These are phyloP conservation scores for Crypturellus undulatus DNA, from an alignment of 2,113 vertebrate genomes.

Conservation along the genomic window DNA sequence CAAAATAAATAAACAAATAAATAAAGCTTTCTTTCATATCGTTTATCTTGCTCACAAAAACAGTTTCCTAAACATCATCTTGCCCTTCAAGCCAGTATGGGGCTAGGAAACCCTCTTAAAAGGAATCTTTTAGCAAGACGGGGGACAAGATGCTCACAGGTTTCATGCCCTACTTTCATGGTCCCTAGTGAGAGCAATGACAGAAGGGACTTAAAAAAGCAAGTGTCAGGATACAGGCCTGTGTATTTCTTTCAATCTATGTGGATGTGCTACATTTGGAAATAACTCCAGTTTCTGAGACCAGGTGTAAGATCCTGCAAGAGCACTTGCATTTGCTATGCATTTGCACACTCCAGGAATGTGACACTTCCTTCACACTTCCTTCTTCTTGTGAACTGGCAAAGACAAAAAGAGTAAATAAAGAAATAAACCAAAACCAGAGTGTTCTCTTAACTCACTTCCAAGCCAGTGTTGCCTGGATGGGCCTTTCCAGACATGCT, in stretches of 20 bases:
- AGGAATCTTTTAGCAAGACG: no score
- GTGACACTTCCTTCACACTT: no score
- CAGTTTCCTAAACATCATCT: background rate
- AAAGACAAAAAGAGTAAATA: background rate
- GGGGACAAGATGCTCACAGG: background rate
- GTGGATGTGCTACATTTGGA: background rate
- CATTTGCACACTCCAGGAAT: background rate
- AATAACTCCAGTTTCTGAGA: background rate
- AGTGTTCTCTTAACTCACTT: background rate
- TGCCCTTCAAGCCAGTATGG: background rate
- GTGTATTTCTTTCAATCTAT: background rate
- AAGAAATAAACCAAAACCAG: background rate
- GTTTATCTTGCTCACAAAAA: no score
- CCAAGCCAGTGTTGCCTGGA: background rate
- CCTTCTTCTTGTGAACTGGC: background rate
- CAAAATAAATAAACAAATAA: no score
- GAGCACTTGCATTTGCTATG: background rate
- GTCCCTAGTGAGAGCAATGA: background rate
- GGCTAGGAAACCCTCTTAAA: background rate
- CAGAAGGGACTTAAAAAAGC: background rate
- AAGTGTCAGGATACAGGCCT: background rate
- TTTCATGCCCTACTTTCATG: background rate
- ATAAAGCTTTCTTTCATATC: no score
- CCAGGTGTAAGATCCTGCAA: accelerated
- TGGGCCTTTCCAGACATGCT: background rate